Percentiles rank a stretch among this genome's conserved stretches.
Evolutionary conservation across 2,888 invertebrate genomes (phyloP).

Genomic region (Zhengitettix transpicula): DNA sequence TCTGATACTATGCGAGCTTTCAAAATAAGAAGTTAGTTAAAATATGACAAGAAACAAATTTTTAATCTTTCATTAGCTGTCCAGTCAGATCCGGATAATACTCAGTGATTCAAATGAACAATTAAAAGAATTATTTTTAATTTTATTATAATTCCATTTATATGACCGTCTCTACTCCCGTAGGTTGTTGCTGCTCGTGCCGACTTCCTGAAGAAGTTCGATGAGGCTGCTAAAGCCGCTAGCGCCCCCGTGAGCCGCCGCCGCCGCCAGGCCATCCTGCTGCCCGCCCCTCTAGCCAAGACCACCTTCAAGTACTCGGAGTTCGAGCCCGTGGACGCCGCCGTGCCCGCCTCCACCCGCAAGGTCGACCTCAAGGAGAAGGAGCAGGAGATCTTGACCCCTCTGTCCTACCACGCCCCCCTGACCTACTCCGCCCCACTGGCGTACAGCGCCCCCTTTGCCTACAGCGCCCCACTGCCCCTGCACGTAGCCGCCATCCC

Average conservation of each 20-base stretch:
- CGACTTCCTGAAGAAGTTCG: conserved; percentile 14
- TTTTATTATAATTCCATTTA: too few species aligned
- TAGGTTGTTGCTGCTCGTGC: conserved; percentile 14
- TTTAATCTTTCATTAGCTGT: too few species aligned
- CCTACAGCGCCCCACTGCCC: background rate
- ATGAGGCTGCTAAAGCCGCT: conserved; percentile 13
- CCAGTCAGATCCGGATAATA: too few species aligned
- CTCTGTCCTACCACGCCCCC: background rate
- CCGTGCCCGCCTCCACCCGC: conserved; percentile 11
- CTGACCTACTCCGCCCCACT: background rate
- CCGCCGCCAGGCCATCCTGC: conserved; percentile 3
- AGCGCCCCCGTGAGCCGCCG: conserved; percentile 5
- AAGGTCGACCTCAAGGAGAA: conserved; percentile 6
- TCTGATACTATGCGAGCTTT: too few species aligned
- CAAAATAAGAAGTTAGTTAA: too few species aligned
- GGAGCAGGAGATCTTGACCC: conserved; percentile 1
- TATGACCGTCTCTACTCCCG: too few species aligned
- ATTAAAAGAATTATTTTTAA: too few species aligned
- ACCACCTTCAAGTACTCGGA: conserved; percentile 12
- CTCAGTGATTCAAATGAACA: too few species aligned
- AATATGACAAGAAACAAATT: too few species aligned
- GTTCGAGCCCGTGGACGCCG: conserved; percentile 13
- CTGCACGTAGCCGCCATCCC: conserved; percentile 1
- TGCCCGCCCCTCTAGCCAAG: conserved; percentile 12
- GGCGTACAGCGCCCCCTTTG: conserved; percentile 1